These are phyloP conservation scores for Polymixis flavicincta DNA, from an alignment of 2,888 invertebrate species.

Conservation along the genomic window DNA sequence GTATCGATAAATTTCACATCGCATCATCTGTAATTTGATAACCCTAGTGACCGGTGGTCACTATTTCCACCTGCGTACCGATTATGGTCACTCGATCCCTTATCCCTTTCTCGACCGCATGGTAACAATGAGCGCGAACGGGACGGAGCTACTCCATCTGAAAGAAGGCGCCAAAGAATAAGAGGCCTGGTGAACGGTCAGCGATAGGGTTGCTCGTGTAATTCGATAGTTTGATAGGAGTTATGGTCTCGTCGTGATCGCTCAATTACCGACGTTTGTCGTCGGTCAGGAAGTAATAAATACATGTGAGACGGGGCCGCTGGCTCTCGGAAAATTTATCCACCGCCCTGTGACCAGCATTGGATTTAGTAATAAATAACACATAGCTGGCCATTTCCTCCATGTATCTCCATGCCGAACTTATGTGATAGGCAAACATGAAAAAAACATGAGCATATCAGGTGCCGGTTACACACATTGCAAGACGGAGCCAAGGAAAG, in stretches of 20 bases:
- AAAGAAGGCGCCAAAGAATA: conserved; percentile 73
- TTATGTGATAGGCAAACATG: conserved; percentile 26
- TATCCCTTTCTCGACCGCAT: conserved; percentile 63
- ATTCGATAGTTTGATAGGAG: conserved; percentile 85
- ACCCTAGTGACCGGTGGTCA: conserved; percentile 86
- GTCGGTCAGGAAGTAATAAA: conserved; percentile 86
- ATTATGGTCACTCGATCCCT: conserved; percentile 66
- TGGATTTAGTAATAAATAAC: conserved; percentile 59
- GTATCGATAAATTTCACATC: conserved; percentile 85
- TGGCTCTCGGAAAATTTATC: conserved; percentile 63
- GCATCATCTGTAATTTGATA: conserved; percentile 83
- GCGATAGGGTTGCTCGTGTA: conserved; percentile 81
- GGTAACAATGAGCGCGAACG: conserved; percentile 56
- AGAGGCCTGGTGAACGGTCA: conserved; percentile 72
- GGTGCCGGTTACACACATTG: conserved; percentile 21
- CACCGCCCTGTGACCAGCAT: conserved; percentile 51
- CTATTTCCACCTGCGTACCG: conserved; percentile 81
- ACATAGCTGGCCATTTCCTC: conserved; percentile 49
- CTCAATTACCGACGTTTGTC: conserved; percentile 87
- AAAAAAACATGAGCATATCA: conserved; percentile 43
- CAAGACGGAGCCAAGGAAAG: conserved; percentile 2
- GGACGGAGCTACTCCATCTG: conserved; percentile 65
- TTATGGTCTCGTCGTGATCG: conserved; percentile 84
- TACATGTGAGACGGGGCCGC: conserved; percentile 71
- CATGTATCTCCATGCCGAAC: conserved; percentile 40